phyloP scores from a whole-genome alignment of 53 echinoderm and acorn worm species.

The Holothuria leucospilota region DNA sequence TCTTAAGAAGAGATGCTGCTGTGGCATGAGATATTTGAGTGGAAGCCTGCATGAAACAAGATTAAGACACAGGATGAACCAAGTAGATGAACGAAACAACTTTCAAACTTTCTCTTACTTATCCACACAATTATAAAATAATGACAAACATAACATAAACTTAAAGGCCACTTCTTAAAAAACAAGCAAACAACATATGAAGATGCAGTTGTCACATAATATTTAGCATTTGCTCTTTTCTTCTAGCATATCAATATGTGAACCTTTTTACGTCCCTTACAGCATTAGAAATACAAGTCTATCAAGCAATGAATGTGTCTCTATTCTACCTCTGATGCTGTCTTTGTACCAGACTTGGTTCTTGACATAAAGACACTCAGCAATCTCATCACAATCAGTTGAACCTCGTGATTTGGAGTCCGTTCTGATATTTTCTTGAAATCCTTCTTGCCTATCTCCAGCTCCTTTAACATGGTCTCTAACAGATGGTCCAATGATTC shows the following conservation, averaged over 20 bases:
- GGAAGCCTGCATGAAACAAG: slow-evolving; percentile 69
- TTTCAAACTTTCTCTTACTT: too few relatives aligned
- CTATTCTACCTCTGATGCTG: slow-evolving; percentile 82
- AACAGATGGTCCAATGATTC: slow-evolving; percentile 81
- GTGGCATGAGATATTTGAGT: slow-evolving; percentile 97
- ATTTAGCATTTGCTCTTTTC: too few relatives aligned
- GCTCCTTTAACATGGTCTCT: slow-evolving; percentile 76
- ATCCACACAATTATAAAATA: too few relatives aligned
- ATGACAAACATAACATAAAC: too few relatives aligned
- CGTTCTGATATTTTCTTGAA: slow-evolving; percentile 85
- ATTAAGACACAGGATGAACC: neutral
- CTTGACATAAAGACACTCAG: slow-evolving; percentile 99
- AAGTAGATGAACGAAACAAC: too few relatives aligned
- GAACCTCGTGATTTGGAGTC: slow-evolving; percentile 93
- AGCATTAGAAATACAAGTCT: too few relatives aligned
- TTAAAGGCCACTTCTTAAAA: too few relatives aligned
- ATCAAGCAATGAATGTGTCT: too few relatives aligned
- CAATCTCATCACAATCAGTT: slow-evolving; percentile 95
- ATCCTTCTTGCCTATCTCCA: slow-evolving; percentile 78
- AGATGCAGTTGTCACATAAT: too few relatives aligned
- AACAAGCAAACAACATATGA: too few relatives aligned
- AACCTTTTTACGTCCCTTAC: too few relatives aligned
- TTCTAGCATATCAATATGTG: too few relatives aligned
- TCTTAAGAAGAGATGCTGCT: slow-evolving; percentile 84
- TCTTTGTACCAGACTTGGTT: slow-evolving; percentile 96